Conservation (phyloP, 2,797 vertebrate genomes). For the Eidolon dupreanum region DNA sequence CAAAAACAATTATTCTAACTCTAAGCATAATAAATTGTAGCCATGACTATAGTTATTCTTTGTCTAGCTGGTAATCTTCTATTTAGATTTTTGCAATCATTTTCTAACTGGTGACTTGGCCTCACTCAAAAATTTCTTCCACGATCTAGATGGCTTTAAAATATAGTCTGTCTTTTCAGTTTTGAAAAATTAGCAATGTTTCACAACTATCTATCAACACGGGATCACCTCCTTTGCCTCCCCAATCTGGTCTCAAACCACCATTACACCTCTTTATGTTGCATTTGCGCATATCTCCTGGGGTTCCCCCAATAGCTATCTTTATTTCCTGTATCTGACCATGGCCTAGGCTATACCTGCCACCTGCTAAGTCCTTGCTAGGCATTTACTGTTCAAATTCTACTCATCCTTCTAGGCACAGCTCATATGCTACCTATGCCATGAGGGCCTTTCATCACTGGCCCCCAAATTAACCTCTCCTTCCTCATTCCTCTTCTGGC, state of each 20-base stretch:
- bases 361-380: neutral
- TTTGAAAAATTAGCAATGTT: neutral
- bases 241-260: neutral
- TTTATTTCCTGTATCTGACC: neutral
- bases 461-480: neutral
- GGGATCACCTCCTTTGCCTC: neutral
- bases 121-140: neutral
- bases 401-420: neutral
- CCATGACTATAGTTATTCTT: neutral
- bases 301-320: neutral
- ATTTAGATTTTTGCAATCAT: neutral
- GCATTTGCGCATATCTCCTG: neutral
- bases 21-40: neutral
- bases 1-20: neutral
- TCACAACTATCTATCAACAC: neutral
- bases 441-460: neutral
- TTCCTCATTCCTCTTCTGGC: neutral
- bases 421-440: neutral
- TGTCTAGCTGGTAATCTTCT: neutral
- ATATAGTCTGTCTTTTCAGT: neutral
- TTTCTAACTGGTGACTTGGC: neutral
- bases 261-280: neutral
- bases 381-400: neutral
- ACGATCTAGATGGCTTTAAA: neutral
- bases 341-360: accelerated